A percentile compares a stretch with the other conserved stretches of the same genome.
Conservation (phyloP, 2,797 vertebrate species). For the Cynodonichthys magdalenae region DNA sequence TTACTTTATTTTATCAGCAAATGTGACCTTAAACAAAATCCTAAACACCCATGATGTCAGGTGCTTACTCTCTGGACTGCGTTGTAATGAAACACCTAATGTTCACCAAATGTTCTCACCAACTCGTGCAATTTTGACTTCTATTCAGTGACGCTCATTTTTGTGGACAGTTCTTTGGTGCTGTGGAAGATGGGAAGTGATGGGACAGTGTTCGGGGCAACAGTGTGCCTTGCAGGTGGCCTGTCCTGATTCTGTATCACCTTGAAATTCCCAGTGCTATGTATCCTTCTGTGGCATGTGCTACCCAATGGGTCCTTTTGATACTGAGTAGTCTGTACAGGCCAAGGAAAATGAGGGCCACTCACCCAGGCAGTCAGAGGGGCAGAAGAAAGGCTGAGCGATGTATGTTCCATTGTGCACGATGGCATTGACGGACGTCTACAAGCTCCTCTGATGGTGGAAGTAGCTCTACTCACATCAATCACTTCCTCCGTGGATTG, state of each 20-base stretch:
- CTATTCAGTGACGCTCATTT: constrained; percentile 39
- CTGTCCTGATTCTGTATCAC: constrained; percentile 74
- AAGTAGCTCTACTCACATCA: constrained; percentile 80
- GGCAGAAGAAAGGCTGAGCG: constrained; percentile 69
- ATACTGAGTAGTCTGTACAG: constrained; percentile 73
- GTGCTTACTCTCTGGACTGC: constrained; percentile 75
- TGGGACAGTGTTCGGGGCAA: constrained; percentile 37
- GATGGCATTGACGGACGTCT: constrained; percentile 79
- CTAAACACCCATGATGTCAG: constrained; percentile 80
- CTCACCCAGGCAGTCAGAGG: constrained; percentile 63
- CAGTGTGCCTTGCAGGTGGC: constrained; percentile 68
- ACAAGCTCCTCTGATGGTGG: constrained; percentile 81
- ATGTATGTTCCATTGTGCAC: constrained; percentile 79
- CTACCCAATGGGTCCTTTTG: constrained; percentile 71
- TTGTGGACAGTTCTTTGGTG: constrained; percentile 54
- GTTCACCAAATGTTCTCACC: constrained; percentile 80
- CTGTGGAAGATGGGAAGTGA: constrained; percentile 66
- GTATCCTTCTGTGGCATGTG: constrained; percentile 63
- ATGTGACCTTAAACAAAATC: constrained; percentile 73
- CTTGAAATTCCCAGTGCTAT: constrained; percentile 56
- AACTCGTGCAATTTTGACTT: constrained; percentile 50
- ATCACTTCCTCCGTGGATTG: constrained; percentile 72
- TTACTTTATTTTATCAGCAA: constrained; percentile 76
- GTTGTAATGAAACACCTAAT: constrained; percentile 77
- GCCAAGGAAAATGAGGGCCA: constrained; percentile 65